phyloP scores from a whole-genome alignment of 2,113 vertebrate species.

The Nerophis ophidion region DNA sequence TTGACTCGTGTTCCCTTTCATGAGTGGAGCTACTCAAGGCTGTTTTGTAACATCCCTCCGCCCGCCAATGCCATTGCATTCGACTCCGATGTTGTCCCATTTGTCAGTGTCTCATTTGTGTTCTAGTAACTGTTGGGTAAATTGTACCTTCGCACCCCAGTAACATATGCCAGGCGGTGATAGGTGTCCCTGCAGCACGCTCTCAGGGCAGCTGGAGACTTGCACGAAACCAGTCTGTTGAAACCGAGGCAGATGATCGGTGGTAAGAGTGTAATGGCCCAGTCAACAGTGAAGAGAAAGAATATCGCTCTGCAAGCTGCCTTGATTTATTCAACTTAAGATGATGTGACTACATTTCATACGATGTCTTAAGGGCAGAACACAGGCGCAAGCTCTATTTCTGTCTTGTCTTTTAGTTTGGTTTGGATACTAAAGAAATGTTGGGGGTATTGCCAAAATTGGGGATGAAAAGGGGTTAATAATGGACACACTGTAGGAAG shows the following conservation, averaged over 20 bases:
- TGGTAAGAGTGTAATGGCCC: slow-evolving; percentile 16
- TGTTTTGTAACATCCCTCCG: slow-evolving; percentile 22
- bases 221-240: slow-evolving; percentile 14
- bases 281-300: slow-evolving; percentile 19
- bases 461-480: too few species aligned
- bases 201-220: slow-evolving; percentile 31
- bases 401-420: slow-evolving; percentile 26
- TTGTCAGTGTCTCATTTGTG: slow-evolving; percentile 34
- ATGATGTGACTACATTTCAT: slow-evolving; percentile 20
- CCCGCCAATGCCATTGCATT: slow-evolving; percentile 39
- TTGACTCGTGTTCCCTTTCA: slow-evolving; percentile 29
- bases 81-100: slow-evolving; percentile 29
- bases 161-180: slow-evolving; percentile 26
- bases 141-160: slow-evolving; percentile 29
- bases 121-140: slow-evolving; percentile 7
- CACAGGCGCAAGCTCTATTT: slow-evolving; percentile 9
- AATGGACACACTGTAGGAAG: too few species aligned
- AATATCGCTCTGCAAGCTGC: slow-evolving; percentile 10
- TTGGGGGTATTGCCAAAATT: background rate
- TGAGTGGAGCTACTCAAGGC: slow-evolving; percentile 17
- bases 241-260: slow-evolving; percentile 8
- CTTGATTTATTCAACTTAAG: slow-evolving; percentile 28
- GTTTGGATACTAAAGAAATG: slow-evolving; percentile 17
- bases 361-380: slow-evolving; percentile 10
- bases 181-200: slow-evolving; percentile 6